Percentiles rank a stretch among this genome's conserved stretches.
phyloP scores from a whole-genome alignment of 2,888 invertebrate genomes.

The Tinea trinotella region DNA sequence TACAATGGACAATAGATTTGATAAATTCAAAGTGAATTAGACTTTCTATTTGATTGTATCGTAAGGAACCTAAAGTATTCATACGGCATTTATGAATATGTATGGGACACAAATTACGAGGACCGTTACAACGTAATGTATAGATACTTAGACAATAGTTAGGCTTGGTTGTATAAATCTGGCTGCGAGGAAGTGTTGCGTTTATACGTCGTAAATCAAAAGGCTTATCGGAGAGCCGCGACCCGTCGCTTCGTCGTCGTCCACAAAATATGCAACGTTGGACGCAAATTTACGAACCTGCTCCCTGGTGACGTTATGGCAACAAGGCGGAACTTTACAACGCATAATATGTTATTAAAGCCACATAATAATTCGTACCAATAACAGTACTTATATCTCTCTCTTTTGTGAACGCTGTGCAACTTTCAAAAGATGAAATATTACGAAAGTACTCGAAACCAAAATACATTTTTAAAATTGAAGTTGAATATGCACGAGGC shows the following conservation, averaged over 20 bases:
- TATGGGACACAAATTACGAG: constrained; percentile 10
- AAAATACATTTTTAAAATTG: neutral
- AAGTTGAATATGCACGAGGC: neutral
- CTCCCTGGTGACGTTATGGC: constrained; percentile 39
- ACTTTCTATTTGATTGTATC: constrained; percentile 17
- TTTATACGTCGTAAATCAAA: constrained; percentile 62
- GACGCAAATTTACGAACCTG: constrained; percentile 30
- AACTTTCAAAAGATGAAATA: neutral
- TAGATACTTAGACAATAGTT: constrained; percentile 17
- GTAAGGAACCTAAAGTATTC: constrained; percentile 5
- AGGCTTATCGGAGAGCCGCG: constrained; percentile 53
- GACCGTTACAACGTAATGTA: constrained; percentile 15
- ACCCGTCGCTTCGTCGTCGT: constrained; percentile 33
- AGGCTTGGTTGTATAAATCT: constrained; percentile 36
- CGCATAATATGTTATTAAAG: constrained; percentile 16
- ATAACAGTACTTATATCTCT: neutral
- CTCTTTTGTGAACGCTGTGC: neutral
- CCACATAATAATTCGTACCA: constrained; percentile 2
- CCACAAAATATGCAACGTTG: constrained; percentile 47
- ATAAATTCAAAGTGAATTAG: constrained; percentile 15
- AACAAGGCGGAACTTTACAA: constrained; percentile 32
- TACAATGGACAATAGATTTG: constrained; percentile 13
- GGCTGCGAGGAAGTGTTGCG: constrained; percentile 55
- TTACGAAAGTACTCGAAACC: neutral
- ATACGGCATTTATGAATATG: constrained; percentile 9